Base-by-base conservation (phyloP, 2,888 invertebrate species). In the Caprella mutica region DNA sequence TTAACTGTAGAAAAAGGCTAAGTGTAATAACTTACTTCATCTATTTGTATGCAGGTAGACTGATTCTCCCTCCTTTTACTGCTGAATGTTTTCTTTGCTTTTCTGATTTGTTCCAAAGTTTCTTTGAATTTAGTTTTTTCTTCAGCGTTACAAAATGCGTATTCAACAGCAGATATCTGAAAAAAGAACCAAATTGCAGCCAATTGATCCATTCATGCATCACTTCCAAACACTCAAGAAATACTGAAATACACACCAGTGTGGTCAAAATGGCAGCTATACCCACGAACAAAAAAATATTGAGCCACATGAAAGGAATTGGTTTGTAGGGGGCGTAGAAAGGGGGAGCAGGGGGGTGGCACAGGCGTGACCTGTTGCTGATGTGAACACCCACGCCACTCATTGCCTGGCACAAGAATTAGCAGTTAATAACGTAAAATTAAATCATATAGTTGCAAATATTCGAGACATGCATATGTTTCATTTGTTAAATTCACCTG, bases 91-190 rank as follows among this genome's bases (percentile, higher is more conserved):
- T 55, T 50, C 40, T 54, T 53, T 3, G 55, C 59, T 4, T 40
- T 48, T 3, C 54, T 38, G 17, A 62, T 21, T 29, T 62, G 58
- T 17, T 43, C 23, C 8, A 62, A 27, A 14, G 55, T 53, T 26
- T 51, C 44, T 44, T 56, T 52, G 35, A 62, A 59, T 14, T 30
- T 46, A 14, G 40, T 51, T 30, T 62, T 62, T 29, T 62, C 62
- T 2, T 48, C 53, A 35, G 59, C 56, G 48, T 62, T 53, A 46
- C 62, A 62, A 24, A 62, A 59, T 12, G 58, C 58, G 48, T 62
- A 62, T 38, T 62, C 62, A 21, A 59, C 14, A 23, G 38, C 12
- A 24, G 12, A 9, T 14, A 21, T 46, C 46, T 26, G 24, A 26
- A 46, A 24, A 14, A 24, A 9, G 33, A 33, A 33, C 33, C 33